phyloP scores from a whole-genome alignment of 2,113 vertebrate genomes.

The Dasyurus viverrinus region DNA sequence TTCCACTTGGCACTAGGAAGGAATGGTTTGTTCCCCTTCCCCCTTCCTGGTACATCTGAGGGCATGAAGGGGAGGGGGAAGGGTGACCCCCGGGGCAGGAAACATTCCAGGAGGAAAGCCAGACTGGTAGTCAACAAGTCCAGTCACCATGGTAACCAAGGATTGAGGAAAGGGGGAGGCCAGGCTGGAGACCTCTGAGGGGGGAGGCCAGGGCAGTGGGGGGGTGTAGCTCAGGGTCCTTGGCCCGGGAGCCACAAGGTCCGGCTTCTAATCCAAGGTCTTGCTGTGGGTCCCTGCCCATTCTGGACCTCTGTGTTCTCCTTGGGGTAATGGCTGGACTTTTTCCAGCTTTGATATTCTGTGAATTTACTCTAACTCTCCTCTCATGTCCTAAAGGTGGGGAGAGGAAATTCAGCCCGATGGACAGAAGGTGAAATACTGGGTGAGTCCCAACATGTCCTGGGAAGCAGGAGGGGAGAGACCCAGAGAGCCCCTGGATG shows the following conservation, averaged over 20 bases:
- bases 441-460: slow-evolving; percentile 86
- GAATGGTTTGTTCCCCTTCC: not conserved
- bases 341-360: not conserved
- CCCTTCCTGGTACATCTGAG: not conserved
- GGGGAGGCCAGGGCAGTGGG: not conserved
- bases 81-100: not conserved
- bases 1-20: not conserved
- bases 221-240: not conserved
- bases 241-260: not conserved
- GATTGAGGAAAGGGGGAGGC: not conserved
- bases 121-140: not conserved
- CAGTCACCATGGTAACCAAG: not conserved
- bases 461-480: not conserved
- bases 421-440: slow-evolving; percentile 90
- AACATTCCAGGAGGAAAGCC: not conserved
- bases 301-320: not conserved
- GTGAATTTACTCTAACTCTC: not conserved
- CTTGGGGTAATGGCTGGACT: not conserved
- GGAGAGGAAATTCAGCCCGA: slow-evolving; percentile 90
- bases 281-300: not conserved
- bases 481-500: not conserved
- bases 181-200: not conserved
- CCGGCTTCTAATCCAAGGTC: not conserved
- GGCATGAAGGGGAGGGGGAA: not conserved
- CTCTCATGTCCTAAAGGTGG: slow-evolving; percentile 86